Base-by-base conservation (phyloP, 2,888 invertebrate species). In the Strigamia crassipes region DNA sequence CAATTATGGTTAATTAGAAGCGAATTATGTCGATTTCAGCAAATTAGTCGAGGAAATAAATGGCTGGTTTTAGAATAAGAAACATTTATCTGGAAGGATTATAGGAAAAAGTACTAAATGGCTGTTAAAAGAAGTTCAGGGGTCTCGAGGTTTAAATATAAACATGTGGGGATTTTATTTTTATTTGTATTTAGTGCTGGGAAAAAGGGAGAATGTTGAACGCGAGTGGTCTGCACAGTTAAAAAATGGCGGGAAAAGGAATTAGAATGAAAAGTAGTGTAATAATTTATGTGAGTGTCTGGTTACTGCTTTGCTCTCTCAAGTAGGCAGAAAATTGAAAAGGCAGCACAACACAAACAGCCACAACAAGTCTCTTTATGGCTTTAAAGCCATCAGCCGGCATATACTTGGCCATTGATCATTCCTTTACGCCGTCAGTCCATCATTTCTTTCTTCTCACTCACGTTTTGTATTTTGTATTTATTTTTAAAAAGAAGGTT, bases 251-350 rank as follows among this genome's bases (percentile, higher is more conserved):
- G 61, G 61, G 61, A 66, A 66, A n/a, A 66, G 61, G 61, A 66
- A 66, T 66, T 66, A 66, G 61, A 66, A 66, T 66, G 61, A 66
- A 66, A 66, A 66, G 61, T 21, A 66, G 61, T 66, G 61, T 18
- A 66, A 23, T 66, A 66, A 66, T 66, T 66, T 66, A 66, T 66
- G 61, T 66, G 21, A 66, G 61, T 66, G 61, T 66, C 61, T 66
- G 61, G 61, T 66, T 66, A 66, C 61, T n/a, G 61, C 61, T 66
- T 66, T 66, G 61, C 61, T 66, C 61, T 51, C 51, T 66, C 61
- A 66, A 66, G 61, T 66, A 66, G 61, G 61, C 61, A 66, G 61
- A 66, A 66, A 66, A 66, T 66, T 66, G 61, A 66, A 66, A 66
- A 66, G 61, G 61, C 61, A 66, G 61, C 61, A 66, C 61, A 66